These are phyloP conservation scores for Dolichallabes microphthalmus DNA, from an alignment of 2,113 vertebrate genomes.

Conservation along the genomic window DNA sequence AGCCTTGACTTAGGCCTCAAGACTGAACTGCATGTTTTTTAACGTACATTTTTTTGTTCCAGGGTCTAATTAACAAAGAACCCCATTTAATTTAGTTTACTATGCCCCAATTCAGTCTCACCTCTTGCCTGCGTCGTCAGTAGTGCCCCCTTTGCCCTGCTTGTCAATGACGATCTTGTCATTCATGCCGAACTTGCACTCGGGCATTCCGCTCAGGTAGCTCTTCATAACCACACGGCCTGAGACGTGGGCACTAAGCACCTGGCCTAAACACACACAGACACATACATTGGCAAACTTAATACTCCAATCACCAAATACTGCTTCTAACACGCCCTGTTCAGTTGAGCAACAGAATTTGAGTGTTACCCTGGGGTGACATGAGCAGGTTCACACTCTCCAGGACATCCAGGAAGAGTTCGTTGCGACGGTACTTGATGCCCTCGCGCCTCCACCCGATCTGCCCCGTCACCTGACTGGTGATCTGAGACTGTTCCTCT, in stretches of 20 bases:
- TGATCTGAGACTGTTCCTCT: slow-evolving; percentile 99
- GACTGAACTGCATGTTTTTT: not conserved
- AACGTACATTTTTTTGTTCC: not conserved
- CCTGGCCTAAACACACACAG: slow-evolving; percentile 79
- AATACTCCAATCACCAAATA: not conserved
- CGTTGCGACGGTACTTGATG: slow-evolving; percentile 98
- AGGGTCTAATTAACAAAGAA: not conserved
- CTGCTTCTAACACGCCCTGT: not conserved
- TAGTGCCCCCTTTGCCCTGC: slow-evolving; percentile 94
- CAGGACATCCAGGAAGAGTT: slow-evolving; percentile 96
- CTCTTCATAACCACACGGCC: slow-evolving; percentile 99
- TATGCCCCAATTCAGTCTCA: slow-evolving; percentile 59
- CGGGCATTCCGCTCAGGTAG: slow-evolving; percentile 97
- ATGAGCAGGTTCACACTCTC: slow-evolving; percentile 98
- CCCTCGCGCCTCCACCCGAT: slow-evolving; percentile 98
- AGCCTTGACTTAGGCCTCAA: not conserved
- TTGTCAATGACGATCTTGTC: slow-evolving; percentile 99
- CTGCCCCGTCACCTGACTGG: slow-evolving; percentile 99
- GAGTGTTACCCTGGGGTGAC: slow-evolving; percentile 88
- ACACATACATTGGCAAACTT: too few species aligned
- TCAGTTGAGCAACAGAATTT: not conserved
- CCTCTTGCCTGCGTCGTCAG: slow-evolving; percentile 95
- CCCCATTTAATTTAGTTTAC: not conserved
- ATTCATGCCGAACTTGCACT: slow-evolving; percentile 99
- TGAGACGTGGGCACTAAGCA: slow-evolving; percentile 95